Evolutionary conservation across 2,797 vertebrate species (phyloP).

Genomic region (Chiloscyllium punctatum): DNA sequence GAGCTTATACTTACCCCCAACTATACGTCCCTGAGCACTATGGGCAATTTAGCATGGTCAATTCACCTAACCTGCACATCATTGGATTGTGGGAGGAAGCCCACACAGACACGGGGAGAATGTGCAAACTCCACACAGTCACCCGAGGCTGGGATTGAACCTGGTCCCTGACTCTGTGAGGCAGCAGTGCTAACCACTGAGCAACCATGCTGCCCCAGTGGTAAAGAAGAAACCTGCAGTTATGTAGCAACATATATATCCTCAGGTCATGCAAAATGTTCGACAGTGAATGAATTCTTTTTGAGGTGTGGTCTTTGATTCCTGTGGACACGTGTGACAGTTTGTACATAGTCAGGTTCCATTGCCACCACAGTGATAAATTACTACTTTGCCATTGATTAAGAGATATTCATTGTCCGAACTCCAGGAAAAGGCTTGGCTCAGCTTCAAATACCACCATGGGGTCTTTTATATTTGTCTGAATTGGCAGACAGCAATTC

Average conservation of each 20-base stretch:
- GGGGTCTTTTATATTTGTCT: background rate
- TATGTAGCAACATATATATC: background rate
- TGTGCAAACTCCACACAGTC: too few species aligned
- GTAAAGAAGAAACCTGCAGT: background rate
- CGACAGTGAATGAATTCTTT: background rate
- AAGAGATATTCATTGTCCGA: background rate
- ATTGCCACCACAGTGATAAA: background rate
- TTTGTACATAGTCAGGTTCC: background rate
- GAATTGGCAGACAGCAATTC: background rate
- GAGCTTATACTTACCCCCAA: too few species aligned
- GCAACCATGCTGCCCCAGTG: too few species aligned
- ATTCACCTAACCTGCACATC: too few species aligned
- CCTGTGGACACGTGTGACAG: background rate
- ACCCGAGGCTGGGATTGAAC: too few species aligned
- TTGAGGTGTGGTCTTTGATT: background rate
- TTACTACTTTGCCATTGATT: background rate
- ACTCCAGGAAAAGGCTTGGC: background rate
- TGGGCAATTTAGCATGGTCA: too few species aligned
- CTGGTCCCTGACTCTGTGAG: too few species aligned
- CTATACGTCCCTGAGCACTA: too few species aligned
- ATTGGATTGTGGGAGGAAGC: too few species aligned
- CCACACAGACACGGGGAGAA: too few species aligned
- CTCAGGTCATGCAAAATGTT: background rate
- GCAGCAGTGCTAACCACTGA: too few species aligned
- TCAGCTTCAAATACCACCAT: background rate